Evolutionary conservation across 2,113 vertebrate species (phyloP).

Genomic region (Psittacara wagleri): DNA sequence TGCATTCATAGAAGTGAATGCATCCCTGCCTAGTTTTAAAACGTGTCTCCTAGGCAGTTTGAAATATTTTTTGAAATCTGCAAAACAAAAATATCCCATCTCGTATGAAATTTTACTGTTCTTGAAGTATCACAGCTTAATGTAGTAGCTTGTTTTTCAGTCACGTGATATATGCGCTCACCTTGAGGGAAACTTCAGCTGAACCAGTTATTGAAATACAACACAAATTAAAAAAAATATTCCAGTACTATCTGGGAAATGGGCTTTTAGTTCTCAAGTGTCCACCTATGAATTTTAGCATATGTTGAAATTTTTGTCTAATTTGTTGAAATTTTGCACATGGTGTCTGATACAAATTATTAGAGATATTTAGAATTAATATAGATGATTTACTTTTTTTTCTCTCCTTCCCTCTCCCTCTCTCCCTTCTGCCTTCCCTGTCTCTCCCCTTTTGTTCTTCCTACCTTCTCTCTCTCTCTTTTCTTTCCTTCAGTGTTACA

Average conservation of each 20-base stretch:
- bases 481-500: neutral
- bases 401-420: neutral
- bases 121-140: neutral
- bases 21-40: neutral
- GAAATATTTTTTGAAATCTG: neutral
- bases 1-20: neutral
- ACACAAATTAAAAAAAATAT: neutral
- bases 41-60: neutral
- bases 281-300: neutral
- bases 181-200: neutral
- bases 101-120: neutral
- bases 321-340: neutral
- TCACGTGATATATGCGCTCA: neutral
- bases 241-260: neutral
- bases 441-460: neutral
- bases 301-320: neutral
- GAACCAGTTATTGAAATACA: neutral
- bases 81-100: neutral
- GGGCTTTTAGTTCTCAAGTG: neutral
- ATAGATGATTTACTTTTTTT: neutral
- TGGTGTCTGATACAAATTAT: neutral
- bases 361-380: neutral
- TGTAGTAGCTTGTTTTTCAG: neutral
- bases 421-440: neutral
- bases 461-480: no score